phyloP scores from a whole-genome alignment of 2,797 vertebrate genomes.

The Heteromormyrus szaboi region DNA sequence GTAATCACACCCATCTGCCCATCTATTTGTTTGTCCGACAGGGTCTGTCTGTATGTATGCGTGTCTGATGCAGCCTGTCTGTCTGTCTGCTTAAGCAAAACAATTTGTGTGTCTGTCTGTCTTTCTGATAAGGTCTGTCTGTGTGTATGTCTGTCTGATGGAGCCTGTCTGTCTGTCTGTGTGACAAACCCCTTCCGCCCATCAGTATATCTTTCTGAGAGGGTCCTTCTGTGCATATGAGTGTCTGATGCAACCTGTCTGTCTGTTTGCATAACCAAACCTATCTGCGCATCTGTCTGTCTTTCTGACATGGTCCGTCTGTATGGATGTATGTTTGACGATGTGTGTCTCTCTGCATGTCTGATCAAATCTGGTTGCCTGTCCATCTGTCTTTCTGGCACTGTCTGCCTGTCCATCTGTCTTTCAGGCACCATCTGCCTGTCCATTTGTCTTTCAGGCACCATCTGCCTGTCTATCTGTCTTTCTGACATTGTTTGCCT shows the following conservation, averaged over 20 bases:
- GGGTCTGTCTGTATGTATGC: not conserved
- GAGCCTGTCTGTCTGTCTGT: constrained; percentile 7
- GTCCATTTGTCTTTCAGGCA: not conserved
- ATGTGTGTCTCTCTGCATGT: constrained; percentile 13
- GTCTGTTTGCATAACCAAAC: not conserved
- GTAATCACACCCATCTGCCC: too few relatives aligned
- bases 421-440: not conserved
- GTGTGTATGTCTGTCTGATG: constrained; percentile 31
- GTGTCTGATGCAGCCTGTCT: not conserved
- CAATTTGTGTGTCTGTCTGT: constrained; percentile 27
- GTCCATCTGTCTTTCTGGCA: not conserved
- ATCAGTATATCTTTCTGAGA: constrained; percentile 28
- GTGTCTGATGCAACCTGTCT: not conserved
- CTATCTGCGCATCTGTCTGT: not conserved
- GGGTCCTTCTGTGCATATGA: constrained; percentile 32
- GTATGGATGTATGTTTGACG: not conserved
- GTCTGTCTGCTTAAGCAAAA: not conserved
- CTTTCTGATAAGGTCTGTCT: not conserved
- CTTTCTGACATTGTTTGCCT: not conserved
- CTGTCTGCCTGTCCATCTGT: not conserved
- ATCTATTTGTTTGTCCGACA: not conserved
- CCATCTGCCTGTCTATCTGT: not conserved
- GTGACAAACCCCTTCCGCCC: not conserved
- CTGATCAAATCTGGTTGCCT: constrained; percentile 22
- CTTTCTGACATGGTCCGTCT: not conserved